Evolutionary conservation across 2,888 invertebrate genomes (phyloP), one percentile per base, ranked within the genome.

Genomic region (Mamestra brassicae): DNA sequence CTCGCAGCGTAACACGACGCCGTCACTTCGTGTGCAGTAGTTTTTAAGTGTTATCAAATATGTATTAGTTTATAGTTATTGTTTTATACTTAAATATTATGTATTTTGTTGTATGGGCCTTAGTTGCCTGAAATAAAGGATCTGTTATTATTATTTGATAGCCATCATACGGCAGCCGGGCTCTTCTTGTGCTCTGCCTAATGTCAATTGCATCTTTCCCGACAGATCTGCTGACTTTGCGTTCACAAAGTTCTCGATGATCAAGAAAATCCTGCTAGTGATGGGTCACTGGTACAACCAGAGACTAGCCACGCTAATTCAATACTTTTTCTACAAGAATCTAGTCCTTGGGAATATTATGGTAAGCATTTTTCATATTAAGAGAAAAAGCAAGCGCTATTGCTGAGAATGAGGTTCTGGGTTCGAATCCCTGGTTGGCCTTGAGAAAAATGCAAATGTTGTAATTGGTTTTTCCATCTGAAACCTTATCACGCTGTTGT

Each of bases 291-390:
- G 98, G 97, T 98, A 98, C 93, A 98, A 98, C 89, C 97, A 97
- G 74, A 95, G 98, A 68, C 94, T 98, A 50, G 97, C 98, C 3
- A 97, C 97, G 0, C 94, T 98, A 80, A 98, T 98, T 80, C 97
- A 98, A 85, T 98, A 98, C 90, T 98, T 98, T 92, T 98, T 98
- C 93, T 98, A 98, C 91, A 98, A 98, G 95, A 98, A 98, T 94
- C 94, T 98, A 54, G 97, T 98, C 36, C 98, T 98, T 89, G 98
- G 98, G 90, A 96, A 97, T 92, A 90, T 97, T 89, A 92, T 96
- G 97, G 90, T 97, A 90, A 95, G 96, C 92, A 62, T 55, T 62
- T 55, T 2, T 13, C 15, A n/a, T 54, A 54, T 55, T 45, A 13
- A 10, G 47, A 42, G 13, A 68, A 52, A 70, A 38, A 38, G 6